Base-by-base conservation (phyloP, 2,797 vertebrate genomes). In the Rhabdomys pumilio region DNA sequence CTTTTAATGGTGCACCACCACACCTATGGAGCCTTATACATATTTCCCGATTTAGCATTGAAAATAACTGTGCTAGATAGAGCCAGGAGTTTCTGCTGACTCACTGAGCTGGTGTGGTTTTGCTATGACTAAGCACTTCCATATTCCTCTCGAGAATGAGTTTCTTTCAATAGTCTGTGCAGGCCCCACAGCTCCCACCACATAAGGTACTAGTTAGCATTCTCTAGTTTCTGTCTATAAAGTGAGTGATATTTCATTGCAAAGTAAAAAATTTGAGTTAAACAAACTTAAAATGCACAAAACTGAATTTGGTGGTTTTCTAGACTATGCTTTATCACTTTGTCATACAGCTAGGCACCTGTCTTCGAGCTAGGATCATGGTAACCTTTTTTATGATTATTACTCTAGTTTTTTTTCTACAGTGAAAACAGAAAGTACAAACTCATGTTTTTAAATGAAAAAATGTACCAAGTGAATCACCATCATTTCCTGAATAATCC, bases 391-490 rank as follows among this genome's bases (percentile, higher is more conserved):
- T 85, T 90, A 34, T 8, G 1, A 50, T 44, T 34, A 12, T 93
- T 53, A 22, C 47, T 84, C 93, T 20, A 77, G 38, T 38, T 61
- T 47, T 83, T 95, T 81, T 93, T 77, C 84, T 79, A 53, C 14
- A 22, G 55, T 89, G 41, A 89, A 90, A 85, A 69, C 69, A 85
- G 50, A 67, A 2, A 19, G 38, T 84, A 20, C 81, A 80, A 80
- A 57, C 77, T 80, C 94, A 57, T 31, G 2, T 69, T 95, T 96
- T 95, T 83, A 94, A 95, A 85, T 96, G 38, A 95, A 95, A 81
- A 93, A 81, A 47, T 89, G 81, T 95, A 79, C 55, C 73, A 92
- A 89, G 31, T 94, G 29, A 75, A 69, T 53, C 67, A 94, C 69
- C 26, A 90, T 8, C 75, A 95, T 83, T 95, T 87, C 57, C 73